Evolutionary conservation across 2,113 vertebrate genomes (phyloP).

Genomic region (Microtus montanus): DNA sequence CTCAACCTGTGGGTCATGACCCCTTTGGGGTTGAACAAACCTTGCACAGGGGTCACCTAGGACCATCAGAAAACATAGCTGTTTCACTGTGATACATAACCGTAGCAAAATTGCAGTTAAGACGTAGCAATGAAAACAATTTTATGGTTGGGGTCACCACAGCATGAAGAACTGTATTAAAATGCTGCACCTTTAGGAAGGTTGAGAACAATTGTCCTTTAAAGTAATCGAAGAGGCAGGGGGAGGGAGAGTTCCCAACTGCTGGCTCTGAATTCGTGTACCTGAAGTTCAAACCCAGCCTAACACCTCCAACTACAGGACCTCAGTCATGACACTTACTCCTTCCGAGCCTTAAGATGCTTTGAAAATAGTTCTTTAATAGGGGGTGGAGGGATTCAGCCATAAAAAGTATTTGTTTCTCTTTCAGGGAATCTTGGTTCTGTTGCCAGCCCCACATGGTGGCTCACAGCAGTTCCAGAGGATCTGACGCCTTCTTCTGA

Average conservation of each 20-base stretch:
- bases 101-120: background rate
- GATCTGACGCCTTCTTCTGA: background rate
- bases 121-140: background rate
- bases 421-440: background rate
- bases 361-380: background rate
- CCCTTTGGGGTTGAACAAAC: background rate
- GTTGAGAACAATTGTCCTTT: background rate
- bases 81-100: background rate
- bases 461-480: background rate
- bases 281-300: background rate
- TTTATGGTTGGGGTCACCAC: background rate
- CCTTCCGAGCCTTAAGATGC: background rate
- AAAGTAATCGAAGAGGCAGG: background rate
- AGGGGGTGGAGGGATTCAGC: background rate
- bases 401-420: background rate
- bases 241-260: background rate
- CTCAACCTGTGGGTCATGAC: background rate
- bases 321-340: background rate
- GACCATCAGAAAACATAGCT: background rate
- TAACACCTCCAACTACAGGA: background rate
- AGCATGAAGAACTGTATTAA: background rate
- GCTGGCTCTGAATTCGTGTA: background rate
- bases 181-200: background rate
- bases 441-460: background rate
- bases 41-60: no score